phyloP scores from a whole-genome alignment of 2,797 vertebrate species.

The Hydrolagus colliei region DNA sequence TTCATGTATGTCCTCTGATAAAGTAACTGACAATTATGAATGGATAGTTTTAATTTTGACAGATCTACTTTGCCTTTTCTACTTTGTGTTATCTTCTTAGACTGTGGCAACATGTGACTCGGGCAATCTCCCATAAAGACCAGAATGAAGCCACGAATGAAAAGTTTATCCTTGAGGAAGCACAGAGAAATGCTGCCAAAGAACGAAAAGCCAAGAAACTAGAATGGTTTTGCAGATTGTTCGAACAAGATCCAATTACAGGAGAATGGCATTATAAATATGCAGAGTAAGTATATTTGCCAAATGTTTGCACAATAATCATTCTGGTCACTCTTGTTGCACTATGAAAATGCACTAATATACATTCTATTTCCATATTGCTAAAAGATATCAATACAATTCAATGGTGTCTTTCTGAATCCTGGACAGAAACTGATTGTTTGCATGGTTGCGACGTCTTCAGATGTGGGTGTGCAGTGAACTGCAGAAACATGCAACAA shows the following conservation, averaged over 20 bases:
- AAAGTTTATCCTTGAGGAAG: slow-evolving; percentile 89
- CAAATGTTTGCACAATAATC: not conserved
- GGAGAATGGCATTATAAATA: slow-evolving; percentile 96
- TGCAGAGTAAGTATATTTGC: slow-evolving; percentile 74
- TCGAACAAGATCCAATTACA: slow-evolving; percentile 78
- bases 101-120: slow-evolving; percentile 95
- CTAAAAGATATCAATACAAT: not conserved
- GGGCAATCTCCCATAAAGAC: slow-evolving; percentile 92
- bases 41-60: not conserved
- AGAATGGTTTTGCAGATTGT: slow-evolving; percentile 80
- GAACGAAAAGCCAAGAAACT: slow-evolving; percentile 83
- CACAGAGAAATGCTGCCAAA: slow-evolving; percentile 79
- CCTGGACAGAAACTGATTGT: not conserved
- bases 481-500: no score
- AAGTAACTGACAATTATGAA: not conserved
- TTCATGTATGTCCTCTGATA: no score
- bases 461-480: no score
- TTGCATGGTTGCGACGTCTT: not conserved
- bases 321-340: not conserved
- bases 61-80: slow-evolving; percentile 8
- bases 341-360: not conserved
- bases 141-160: slow-evolving; percentile 94
- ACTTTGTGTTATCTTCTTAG: slow-evolving; percentile 50
- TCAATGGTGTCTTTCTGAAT: not conserved
- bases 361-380: not conserved